Conservation (phyloP, 1,140 invertebrate species). For the Aphidius gifuensis region DNA sequence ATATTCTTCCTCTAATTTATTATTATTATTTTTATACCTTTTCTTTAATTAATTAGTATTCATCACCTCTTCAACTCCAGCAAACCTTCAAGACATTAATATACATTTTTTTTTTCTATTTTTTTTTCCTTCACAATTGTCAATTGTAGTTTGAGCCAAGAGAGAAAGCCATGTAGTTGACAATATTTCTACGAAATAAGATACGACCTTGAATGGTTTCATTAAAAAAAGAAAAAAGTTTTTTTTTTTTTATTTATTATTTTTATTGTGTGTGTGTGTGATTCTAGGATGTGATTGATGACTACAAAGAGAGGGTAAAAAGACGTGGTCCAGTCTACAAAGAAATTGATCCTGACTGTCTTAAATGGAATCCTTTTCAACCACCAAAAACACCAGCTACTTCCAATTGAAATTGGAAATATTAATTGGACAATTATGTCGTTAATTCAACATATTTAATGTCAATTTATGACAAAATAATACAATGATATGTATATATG, state of each 20-base stretch:
- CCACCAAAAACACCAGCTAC: slow-evolving; percentile 58
- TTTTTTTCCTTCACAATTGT: too few relatives aligned
- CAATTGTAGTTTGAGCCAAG: too few relatives aligned
- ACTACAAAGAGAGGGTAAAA: slow-evolving; percentile 83
- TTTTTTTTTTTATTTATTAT: neutral
- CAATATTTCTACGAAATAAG: neutral
- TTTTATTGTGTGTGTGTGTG: slow-evolving; percentile 17
- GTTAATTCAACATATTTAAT: neutral
- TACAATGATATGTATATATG: neutral
- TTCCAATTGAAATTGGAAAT: slow-evolving; percentile 43
- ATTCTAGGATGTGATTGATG: slow-evolving; percentile 84
- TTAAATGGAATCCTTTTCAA: slow-evolving; percentile 86
- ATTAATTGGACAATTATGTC: slow-evolving; percentile 7
- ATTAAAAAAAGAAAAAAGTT: neutral
- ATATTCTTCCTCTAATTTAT: neutral
- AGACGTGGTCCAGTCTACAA: slow-evolving; percentile 74
- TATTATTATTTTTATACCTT: neutral
- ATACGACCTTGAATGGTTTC: slow-evolving; percentile 8
- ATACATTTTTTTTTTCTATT: too few relatives aligned
- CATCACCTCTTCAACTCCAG: neutral
- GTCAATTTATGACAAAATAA: neutral
- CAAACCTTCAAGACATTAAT: too few relatives aligned
- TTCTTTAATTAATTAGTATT: neutral
- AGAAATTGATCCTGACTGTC: slow-evolving; percentile 80
- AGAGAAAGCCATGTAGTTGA: too few relatives aligned